These are phyloP conservation scores for Taphrorychus bicolor DNA, from an alignment of 2,888 invertebrate species.

Conservation along the genomic window DNA sequence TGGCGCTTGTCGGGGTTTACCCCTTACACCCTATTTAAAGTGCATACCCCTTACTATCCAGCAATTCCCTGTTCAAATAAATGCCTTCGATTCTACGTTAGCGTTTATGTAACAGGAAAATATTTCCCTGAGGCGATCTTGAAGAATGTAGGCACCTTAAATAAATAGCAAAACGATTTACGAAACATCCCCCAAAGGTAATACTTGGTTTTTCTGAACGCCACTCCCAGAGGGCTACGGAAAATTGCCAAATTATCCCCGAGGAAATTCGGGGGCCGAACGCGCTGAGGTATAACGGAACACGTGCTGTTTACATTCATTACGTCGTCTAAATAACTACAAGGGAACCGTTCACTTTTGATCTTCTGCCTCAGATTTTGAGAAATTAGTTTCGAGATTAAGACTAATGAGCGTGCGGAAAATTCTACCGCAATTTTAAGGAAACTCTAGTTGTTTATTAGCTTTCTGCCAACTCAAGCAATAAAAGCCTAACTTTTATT, in stretches of 20 bases:
- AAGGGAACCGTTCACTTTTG: not conserved
- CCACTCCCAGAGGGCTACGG: constrained; percentile 6
- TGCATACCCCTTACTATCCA: not conserved
- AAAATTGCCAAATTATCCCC: constrained; percentile 25
- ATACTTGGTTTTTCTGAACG: constrained; percentile 18
- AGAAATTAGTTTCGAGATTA: not conserved
- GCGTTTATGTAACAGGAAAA: constrained; percentile 1
- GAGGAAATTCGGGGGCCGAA: constrained; percentile 12
- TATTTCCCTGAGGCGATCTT: constrained; percentile 9
- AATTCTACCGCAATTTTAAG: too few species aligned
- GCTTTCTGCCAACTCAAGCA: too few species aligned
- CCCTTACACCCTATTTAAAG: too few species aligned
- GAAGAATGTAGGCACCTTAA: constrained; percentile 15
- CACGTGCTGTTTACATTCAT: not conserved
- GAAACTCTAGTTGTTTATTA: too few species aligned
- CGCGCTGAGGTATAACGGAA: not conserved
- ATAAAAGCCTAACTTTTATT: too few species aligned
- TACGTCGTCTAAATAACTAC: not conserved
- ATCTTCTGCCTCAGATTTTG: not conserved
- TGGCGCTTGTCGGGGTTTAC: too few species aligned
- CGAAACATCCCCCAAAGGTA: constrained; percentile 13
- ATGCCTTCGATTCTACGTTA: not conserved
- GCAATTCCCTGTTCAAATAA: not conserved
- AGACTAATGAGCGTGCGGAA: not conserved
- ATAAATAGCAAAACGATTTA: constrained; percentile 25